Evolutionary conservation across 2,797 vertebrate species (phyloP), one percentile per base, ranked within the genome.

Genomic region (Phrynocephalus guinanensis): DNA sequence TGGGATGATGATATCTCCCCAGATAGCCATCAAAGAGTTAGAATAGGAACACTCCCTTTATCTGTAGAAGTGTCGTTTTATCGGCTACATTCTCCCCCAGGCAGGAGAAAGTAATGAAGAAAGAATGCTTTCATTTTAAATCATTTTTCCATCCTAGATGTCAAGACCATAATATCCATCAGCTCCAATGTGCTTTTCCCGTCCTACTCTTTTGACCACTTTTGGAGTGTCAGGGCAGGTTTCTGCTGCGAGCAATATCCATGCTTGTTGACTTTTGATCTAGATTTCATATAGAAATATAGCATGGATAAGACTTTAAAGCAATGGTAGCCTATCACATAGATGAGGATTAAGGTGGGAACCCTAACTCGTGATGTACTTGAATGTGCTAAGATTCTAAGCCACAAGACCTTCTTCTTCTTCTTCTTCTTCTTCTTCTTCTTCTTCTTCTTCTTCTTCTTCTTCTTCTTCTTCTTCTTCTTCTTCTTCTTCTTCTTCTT

Each of bases 1-100:
- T 86, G 83, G 78, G 86, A 90, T 85, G 44, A 92, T 71, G 72
- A 81, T 87, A 48, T 80, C 28, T 93, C 94, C 84, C 81, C 81
- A 82, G 85, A 91, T 1, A 88, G 44, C 16, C 79, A 71, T 79
- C 0, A 0, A 82, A 20, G 70, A 93, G 77, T 91, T 82, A 50
- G 44, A 79, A 73, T 66, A 66, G 83, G 76, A 79, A 84, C 9
- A 18, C 33, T 30, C n/a, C 76, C 68, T 84, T 84, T 84, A n/a
- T 33, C 28, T 79, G 50, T 33, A 44, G 4, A 26, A 26, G 56
- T 48, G 38, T 44, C 81, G 72, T 84, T 88, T 73, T 52, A 75
- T 52, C 70, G 15, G n/a, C 63, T 88, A 84, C n/a, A 84, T 38
- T 72, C 28, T 24, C 63, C 76, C 78, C 77, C 38, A 50, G 50